phyloP scores from a whole-genome alignment of 1,140 invertebrate genomes.

The Hypothenemus hampei region DNA sequence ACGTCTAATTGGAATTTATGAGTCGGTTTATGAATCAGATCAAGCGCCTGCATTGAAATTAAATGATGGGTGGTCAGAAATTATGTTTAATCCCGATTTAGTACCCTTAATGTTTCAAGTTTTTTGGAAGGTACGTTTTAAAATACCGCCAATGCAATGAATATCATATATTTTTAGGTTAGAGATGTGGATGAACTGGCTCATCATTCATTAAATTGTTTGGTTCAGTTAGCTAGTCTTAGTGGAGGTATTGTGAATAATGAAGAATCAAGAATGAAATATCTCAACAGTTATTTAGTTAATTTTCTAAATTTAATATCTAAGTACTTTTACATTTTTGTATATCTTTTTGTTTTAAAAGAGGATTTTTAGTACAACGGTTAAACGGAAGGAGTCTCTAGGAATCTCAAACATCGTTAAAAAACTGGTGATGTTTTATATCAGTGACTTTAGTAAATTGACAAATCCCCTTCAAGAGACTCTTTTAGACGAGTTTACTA shows the following conservation, averaged over 20 bases:
- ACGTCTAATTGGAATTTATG: slow-evolving; percentile 65
- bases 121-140: slow-evolving; percentile 64
- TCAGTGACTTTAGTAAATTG: slow-evolving; percentile 49
- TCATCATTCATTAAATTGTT: slow-evolving; percentile 71
- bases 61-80: slow-evolving; percentile 63
- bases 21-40: slow-evolving; percentile 63
- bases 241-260: slow-evolving; percentile 62
- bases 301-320: slow-evolving; percentile 64
- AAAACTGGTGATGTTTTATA: slow-evolving; percentile 62
- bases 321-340: slow-evolving; percentile 39
- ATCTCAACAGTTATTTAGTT: slow-evolving; percentile 65
- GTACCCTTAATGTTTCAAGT: slow-evolving; percentile 77
- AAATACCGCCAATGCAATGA: background rate
- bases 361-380: slow-evolving; percentile 50
- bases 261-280: slow-evolving; percentile 59
- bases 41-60: slow-evolving; percentile 60
- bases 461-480: slow-evolving; percentile 45
- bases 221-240: slow-evolving; percentile 75
- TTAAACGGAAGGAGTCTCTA: slow-evolving; percentile 58
- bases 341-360: slow-evolving; percentile 1
- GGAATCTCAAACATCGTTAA: slow-evolving; percentile 63
- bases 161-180: slow-evolving; percentile 18
- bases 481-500: slow-evolving; percentile 60
- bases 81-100: slow-evolving; percentile 68
- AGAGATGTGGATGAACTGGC: slow-evolving; percentile 66